These are phyloP conservation scores for Menura novaehollandiae DNA, from an alignment of 2,113 vertebrate genomes.

Conservation along the genomic window DNA sequence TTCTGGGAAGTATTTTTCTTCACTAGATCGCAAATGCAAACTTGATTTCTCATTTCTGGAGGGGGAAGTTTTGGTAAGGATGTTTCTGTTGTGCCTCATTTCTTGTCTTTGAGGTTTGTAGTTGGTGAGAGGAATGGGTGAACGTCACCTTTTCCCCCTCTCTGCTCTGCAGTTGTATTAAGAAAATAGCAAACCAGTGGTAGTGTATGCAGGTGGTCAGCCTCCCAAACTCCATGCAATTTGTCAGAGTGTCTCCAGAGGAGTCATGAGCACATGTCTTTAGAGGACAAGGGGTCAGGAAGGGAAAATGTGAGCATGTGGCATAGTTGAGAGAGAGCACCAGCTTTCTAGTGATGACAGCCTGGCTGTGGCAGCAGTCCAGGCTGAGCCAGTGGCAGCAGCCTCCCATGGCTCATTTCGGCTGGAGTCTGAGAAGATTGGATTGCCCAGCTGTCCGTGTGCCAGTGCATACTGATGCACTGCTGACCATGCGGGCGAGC, in stretches of 20 bases:
- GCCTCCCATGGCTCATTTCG: neutral
- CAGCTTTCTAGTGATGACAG: neutral
- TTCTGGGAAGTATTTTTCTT: neutral
- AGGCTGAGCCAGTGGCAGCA: neutral
- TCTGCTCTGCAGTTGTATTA: neutral
- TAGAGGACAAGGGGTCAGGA: neutral
- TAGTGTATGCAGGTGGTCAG: neutral
- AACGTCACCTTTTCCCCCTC: rapidly evolving
- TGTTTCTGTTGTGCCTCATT: neutral
- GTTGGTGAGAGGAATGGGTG: neutral
- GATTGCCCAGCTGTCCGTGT: neutral
- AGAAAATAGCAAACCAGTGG: neutral
- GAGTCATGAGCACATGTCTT: rapidly evolving
- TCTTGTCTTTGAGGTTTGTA: neutral
- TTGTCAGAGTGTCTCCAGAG: neutral
- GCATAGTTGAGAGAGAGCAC: rapidly evolving
- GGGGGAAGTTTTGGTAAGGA: neutral
- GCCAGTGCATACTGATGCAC: neutral
- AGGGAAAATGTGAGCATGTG: neutral
- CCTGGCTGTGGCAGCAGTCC: neutral
- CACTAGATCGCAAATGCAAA: rapidly evolving
- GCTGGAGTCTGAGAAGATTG: neutral
- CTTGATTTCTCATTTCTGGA: neutral
- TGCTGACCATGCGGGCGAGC: rapidly evolving
- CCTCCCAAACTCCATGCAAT: neutral